Percentiles rank a stretch among this genome's conserved stretches.
Evolutionary conservation across 2,113 vertebrate species (phyloP).

Genomic region (Galeopterus variegatus): DNA sequence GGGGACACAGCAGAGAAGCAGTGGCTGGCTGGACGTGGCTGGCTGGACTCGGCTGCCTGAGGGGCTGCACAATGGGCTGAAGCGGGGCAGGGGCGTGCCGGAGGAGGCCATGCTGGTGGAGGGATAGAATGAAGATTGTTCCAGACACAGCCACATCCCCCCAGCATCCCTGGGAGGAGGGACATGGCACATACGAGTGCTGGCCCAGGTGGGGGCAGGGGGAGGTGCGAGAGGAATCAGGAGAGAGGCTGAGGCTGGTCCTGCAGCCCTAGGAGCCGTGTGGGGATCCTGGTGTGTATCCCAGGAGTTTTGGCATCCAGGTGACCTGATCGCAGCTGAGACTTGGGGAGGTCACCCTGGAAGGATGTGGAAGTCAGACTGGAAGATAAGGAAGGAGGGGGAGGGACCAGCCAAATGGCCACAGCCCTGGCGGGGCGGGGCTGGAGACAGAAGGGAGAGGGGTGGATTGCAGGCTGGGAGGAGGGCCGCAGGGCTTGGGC

Average conservation of each 20-base stretch:
- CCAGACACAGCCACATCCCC: background rate
- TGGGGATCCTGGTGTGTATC: background rate
- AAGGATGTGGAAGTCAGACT: background rate
- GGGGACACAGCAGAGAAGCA: background rate
- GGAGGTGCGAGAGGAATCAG: background rate
- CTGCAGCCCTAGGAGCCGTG: background rate
- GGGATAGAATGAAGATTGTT: fast-evolving
- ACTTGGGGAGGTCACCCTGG: background rate
- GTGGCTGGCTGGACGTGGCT: no score
- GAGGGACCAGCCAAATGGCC: background rate
- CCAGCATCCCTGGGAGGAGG: background rate
- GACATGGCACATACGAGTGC: no score
- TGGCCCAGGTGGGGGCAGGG: background rate
- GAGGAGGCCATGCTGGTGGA: no score
- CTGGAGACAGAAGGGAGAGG: background rate
- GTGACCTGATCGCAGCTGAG: background rate
- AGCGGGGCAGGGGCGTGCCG: no score
- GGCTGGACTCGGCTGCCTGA: background rate
- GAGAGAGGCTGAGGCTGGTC: background rate
- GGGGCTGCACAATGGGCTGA: no score
- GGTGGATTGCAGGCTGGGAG: background rate
- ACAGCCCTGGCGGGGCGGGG: fast-evolving
- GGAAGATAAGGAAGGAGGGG: background rate
- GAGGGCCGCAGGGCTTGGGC: no score
- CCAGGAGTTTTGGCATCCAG: background rate